Conservation (phyloP, 2,888 invertebrate species). For the Melinaea menophilus region DNA sequence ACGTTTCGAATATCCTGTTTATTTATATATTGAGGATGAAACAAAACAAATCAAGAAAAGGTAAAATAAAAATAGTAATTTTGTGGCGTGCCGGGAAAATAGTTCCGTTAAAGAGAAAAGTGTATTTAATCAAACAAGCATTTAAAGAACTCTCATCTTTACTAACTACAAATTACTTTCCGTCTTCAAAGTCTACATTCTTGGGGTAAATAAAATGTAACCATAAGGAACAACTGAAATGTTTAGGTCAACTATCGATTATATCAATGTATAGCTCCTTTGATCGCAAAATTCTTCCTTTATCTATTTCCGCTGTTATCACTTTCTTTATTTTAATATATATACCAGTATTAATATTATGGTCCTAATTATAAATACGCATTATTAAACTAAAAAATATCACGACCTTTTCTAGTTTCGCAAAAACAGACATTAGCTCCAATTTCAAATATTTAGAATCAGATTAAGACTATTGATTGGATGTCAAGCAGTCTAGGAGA, state of each 20-base stretch:
- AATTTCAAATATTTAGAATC: too few species aligned
- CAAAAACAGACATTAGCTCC: too few species aligned
- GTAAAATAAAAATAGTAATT: background rate
- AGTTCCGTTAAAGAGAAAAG: constrained; percentile 42
- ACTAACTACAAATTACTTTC: constrained; percentile 68
- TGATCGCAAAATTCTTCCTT: constrained; percentile 60
- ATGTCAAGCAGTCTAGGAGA: too few species aligned
- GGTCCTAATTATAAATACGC: too few species aligned
- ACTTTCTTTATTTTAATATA: background rate
- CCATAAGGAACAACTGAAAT: constrained; percentile 46
- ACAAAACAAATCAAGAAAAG: constrained; percentile 5
- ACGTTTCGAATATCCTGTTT: constrained; percentile 16
- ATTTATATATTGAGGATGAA: constrained; percentile 9
- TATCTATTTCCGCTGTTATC: constrained; percentile 50
- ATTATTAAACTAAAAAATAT: too few species aligned
- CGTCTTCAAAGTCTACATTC: constrained; percentile 68
- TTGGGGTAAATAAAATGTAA: constrained; percentile 62
- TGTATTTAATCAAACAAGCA: constrained; percentile 60
- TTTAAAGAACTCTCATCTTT: constrained; percentile 50
- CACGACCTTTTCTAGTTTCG: too few species aligned
- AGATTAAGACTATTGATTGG: too few species aligned
- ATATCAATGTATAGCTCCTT: constrained; percentile 49
- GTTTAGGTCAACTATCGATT: constrained; percentile 43
- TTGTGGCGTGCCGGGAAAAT: constrained; percentile 35
- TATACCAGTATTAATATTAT: background rate